These are phyloP conservation scores for Pristionchus entomophagus DNA, from an alignment of 2,888 invertebrate genomes.

Conservation along the genomic window DNA sequence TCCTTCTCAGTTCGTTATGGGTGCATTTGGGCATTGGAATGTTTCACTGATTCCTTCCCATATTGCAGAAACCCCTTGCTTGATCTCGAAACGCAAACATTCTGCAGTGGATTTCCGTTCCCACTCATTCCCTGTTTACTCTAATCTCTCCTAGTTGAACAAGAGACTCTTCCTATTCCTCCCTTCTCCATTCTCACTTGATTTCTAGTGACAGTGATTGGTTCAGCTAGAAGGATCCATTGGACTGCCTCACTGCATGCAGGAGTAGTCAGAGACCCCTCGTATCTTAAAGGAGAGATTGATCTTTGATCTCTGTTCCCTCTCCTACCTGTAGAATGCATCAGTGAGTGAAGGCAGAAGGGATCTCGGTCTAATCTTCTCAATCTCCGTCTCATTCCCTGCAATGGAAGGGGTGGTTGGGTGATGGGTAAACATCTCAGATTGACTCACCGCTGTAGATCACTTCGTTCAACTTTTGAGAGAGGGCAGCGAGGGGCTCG, in stretches of 20 bases:
- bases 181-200: slow-evolving; percentile 51
- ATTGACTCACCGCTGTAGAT: slow-evolving; percentile 33
- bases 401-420: not conserved
- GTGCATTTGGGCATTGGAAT: not conserved
- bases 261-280: slow-evolving; percentile 75
- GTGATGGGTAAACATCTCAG: not conserved
- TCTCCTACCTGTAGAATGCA: slow-evolving; percentile 46
- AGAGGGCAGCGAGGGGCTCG: slow-evolving; percentile 28
- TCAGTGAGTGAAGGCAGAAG: slow-evolving; percentile 37
- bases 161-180: not conserved
- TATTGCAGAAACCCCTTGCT: not conserved
- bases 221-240: slow-evolving; percentile 75
- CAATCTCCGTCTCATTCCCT: slow-evolving; percentile 31
- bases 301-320: slow-evolving; percentile 22
- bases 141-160: not conserved
- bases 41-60: not conserved
- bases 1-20: not conserved
- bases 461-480: not conserved
- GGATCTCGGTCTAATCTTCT: slow-evolving; percentile 40
- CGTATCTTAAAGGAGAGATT: slow-evolving; percentile 59
- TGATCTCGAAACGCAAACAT: not conserved
- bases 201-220: slow-evolving; percentile 65
- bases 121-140: not conserved
- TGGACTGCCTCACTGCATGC: slow-evolving; percentile 72
- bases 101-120: too few relatives aligned